Percentiles rank a stretch among this genome's conserved stretches.
These are phyloP conservation scores for Diabrotica virgifera DNA, from an alignment of 1,140 invertebrate species.

Conservation along the genomic window DNA sequence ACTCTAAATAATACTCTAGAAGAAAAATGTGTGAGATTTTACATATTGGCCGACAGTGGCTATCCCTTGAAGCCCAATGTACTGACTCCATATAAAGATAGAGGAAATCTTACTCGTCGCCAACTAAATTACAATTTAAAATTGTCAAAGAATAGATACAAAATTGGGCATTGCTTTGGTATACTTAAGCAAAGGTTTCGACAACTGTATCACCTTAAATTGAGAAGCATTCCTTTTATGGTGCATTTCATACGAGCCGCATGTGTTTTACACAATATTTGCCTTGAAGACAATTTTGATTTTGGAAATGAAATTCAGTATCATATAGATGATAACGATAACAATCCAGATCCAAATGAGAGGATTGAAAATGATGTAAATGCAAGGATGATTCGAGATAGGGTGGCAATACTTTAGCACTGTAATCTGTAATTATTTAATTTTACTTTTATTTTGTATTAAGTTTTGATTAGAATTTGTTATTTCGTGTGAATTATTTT, in stretches of 20 bases:
- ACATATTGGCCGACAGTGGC: slow-evolving; percentile 32
- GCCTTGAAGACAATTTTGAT: slow-evolving; percentile 19
- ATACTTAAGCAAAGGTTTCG: slow-evolving; percentile 32
- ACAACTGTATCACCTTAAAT: slow-evolving; percentile 31
- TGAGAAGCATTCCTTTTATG: slow-evolving; percentile 24
- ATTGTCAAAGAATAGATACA: slow-evolving; percentile 22
- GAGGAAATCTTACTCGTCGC: slow-evolving; percentile 19
- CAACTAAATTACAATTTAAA: slow-evolving; percentile 25
- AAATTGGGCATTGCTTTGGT: slow-evolving; percentile 32
- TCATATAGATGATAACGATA: no score
- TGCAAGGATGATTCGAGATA: no score
- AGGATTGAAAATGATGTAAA: no score
- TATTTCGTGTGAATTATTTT: no score
- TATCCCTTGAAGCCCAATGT: slow-evolving; percentile 28
- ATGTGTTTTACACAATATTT: slow-evolving; percentile 31
- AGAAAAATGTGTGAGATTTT: slow-evolving; percentile 27
- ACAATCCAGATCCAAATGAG: no score
- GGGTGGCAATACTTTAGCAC: no score
- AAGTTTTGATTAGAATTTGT: no score
- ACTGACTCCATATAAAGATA: slow-evolving; percentile 34
- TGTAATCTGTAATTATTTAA: no score
- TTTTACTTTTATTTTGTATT: no score
- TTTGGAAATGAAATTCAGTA: no score
- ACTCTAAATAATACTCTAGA: slow-evolving; percentile 20
- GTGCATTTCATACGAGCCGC: slow-evolving; percentile 23